Conservation (phyloP, 2,797 vertebrate species). For the Pteropus rufus region DNA sequence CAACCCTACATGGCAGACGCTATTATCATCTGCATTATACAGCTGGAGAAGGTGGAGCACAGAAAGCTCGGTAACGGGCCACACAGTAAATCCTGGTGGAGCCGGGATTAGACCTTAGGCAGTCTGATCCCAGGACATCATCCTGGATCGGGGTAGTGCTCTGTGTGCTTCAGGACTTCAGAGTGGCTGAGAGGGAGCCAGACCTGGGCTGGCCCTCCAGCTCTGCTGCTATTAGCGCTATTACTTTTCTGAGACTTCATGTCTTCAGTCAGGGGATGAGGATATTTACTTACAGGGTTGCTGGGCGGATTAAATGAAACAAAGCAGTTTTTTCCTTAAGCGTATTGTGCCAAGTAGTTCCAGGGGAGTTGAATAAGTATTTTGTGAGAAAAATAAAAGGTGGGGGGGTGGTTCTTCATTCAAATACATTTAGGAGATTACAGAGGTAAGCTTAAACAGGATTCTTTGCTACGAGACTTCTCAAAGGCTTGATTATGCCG, state of each 20-base stretch:
- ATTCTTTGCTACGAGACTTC: not conserved
- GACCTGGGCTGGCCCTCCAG: not conserved
- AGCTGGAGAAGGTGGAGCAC: not conserved
- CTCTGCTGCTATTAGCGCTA: not conserved
- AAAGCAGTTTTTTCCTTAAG: slow-evolving; percentile 26
- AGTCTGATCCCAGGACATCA: not conserved
- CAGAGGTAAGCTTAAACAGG: not conserved
- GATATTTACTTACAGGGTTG: not conserved
- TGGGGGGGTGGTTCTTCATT: not conserved
- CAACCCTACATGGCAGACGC: not conserved
- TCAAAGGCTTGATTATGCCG: not conserved
- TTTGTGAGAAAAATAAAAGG: not conserved
- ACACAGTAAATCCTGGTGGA: not conserved
- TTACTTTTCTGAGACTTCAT: not conserved
- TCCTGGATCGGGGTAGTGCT: not conserved
- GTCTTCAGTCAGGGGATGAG: not conserved
- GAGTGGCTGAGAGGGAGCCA: not conserved
- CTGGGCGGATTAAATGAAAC: not conserved
- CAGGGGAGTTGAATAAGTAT: not conserved
- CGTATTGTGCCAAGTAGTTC: not conserved
- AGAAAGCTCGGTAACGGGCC: not conserved
- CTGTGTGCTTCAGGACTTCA: not conserved
- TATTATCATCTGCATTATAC: not conserved
- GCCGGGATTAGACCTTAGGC: not conserved
- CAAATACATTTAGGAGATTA: not conserved